phyloP scores from a whole-genome alignment of 2,113 vertebrate species.

The Meles meles region DNA sequence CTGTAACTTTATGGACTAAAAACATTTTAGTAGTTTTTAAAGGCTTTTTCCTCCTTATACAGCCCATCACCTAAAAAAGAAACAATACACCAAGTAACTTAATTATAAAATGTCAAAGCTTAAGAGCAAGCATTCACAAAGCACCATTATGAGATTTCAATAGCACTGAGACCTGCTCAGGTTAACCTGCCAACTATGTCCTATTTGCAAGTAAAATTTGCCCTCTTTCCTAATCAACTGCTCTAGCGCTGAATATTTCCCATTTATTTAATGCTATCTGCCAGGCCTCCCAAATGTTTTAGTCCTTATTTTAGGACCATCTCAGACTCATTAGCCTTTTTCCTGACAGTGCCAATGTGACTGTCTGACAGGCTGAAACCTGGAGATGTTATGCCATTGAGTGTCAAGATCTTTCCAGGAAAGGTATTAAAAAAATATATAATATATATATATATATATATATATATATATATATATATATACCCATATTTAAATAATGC shows the following conservation, averaged over 20 bases:
- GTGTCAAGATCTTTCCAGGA: constrained; percentile 56
- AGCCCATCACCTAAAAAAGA: background rate
- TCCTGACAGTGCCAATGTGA: constrained; percentile 65
- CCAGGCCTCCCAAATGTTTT: constrained; percentile 74
- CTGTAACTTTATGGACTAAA: background rate
- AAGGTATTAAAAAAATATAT: background rate
- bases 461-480: background rate
- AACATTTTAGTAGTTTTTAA: background rate
- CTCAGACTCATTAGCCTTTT: constrained; percentile 77
- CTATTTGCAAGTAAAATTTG: constrained; percentile 83
- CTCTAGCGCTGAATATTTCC: constrained; percentile 79
- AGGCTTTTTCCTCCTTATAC: background rate
- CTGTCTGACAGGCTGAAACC: constrained; percentile 60
- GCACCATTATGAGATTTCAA: constrained; percentile 73
- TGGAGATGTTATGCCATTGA: constrained; percentile 22
- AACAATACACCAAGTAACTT: constrained; percentile 39
- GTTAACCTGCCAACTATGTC: constrained; percentile 77
- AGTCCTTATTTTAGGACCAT: constrained; percentile 71
- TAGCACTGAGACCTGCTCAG: constrained; percentile 71
- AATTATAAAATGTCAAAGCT: constrained; percentile 67
- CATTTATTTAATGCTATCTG: constrained; percentile 80
- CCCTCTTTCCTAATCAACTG: constrained; percentile 77
- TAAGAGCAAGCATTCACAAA: constrained; percentile 51
- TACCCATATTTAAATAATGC: constrained; percentile 22
- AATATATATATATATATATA: too few relatives aligned